Base-by-base conservation (phyloP, 2,113 vertebrate species). In the Sisor rabdophorus region DNA sequence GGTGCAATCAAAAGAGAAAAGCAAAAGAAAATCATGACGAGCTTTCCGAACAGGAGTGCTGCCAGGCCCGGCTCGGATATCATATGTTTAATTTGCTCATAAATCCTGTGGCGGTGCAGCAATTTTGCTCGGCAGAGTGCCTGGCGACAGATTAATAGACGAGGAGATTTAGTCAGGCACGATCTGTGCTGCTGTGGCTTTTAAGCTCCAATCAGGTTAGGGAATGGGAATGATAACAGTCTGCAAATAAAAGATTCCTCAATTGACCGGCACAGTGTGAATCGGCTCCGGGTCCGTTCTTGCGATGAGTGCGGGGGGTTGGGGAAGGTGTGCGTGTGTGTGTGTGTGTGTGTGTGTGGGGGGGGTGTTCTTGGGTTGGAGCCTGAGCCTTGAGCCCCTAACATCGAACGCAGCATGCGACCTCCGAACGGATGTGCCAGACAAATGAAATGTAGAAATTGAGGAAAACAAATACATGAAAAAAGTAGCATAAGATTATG, bases 171-270 rank as follows among this genome's bases (percentile, higher is more conserved):
- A 90, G 80, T 81, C 78, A 60, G 85, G 90, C 91, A 91, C 92
- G 91, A 91, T 90, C 90, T 88, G 88, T 89, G 89, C 91, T 92
- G 88, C 90, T 92, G 91, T 89, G 85, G 86, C 83, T 89, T 90
- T 91, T 90, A 92, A 92, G 89, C 89, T 88, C 85, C 87, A 90
- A 92, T 92, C 91, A 92, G 85, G 84, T 73, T 81, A 87, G 86
- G 87, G 89, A 91, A 90, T 89, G 80, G 87, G 85, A 90, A 89
- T 81, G 84, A 89, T 89, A 89, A 89, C 81, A 79, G 87, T 87
- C 87, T 90, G 83, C 81, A 90, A 89, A 92, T 90, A 86, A 86
- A 87, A 87, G 82, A 87, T 87, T 90, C 86, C 90, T 87, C 89
- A 90, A 90, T 90, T 91, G 91, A 91, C 90, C 87, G 83, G 85